Evolutionary conservation across 2,113 vertebrate species (phyloP).

Genomic region (Platanista minor): DNA sequence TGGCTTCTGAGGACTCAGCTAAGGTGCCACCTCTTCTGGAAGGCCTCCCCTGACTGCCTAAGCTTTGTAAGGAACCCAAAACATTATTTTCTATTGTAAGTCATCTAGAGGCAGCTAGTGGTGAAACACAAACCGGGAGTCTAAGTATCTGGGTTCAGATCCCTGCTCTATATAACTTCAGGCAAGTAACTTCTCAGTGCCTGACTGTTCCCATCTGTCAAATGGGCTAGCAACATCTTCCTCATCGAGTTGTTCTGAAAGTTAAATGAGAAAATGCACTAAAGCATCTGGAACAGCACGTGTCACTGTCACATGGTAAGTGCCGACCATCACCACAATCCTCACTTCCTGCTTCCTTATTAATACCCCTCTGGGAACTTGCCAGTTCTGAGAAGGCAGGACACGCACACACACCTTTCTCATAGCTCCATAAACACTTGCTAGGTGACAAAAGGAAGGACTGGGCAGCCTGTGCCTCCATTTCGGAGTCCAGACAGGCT

Average conservation of each 20-base stretch:
- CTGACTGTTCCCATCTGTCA: not conserved
- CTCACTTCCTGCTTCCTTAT: not conserved
- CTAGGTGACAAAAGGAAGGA: not conserved
- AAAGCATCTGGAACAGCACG: not conserved
- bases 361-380: not conserved
- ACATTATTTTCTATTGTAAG: no score
- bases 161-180: not conserved
- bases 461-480: not conserved
- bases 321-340: accelerated
- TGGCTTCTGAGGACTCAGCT: not conserved
- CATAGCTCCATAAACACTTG: not conserved
- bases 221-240: not conserved
- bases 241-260: not conserved
- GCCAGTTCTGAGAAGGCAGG: not conserved
- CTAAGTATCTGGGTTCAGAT: not conserved
- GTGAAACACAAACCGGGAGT: not conserved
- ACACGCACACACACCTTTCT: not conserved
- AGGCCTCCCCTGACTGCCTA: not conserved
- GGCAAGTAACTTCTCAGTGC: not conserved
- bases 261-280: not conserved
- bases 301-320: not conserved
- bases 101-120: not conserved
- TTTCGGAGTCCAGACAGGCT: not conserved
- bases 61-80: not conserved
- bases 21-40: not conserved